Base-by-base conservation (phyloP, 2,113 vertebrate genomes). In the Nestor notabilis region DNA sequence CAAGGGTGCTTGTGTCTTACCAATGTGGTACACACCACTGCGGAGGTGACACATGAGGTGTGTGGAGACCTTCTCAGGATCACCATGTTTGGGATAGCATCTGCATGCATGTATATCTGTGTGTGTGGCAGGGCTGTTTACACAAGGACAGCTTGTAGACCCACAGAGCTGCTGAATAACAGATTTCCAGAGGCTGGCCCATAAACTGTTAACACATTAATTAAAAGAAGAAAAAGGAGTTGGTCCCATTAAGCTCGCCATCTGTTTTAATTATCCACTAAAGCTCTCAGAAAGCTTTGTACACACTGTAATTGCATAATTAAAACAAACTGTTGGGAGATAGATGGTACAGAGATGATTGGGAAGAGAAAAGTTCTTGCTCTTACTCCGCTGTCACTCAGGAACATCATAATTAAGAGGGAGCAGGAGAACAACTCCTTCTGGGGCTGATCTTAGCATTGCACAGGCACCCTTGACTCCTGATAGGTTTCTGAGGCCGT, bases 181-280 rank as follows among this genome's bases (percentile, higher is more conserved):
- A 77, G 49, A 41, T 75, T 78, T 65, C 53, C 82, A 65, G 27
- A 6, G 92, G 63, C 92, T 47, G 77, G 76, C 55, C 91, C 55
- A 5, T 44, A 11, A 89, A 89, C 83, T 93, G 60, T 93, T 90
- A 90, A 92, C 86, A 71, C 85, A 41, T 96, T 90, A 96, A 96
- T 97, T 96, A 94, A 82, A 84, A 94, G 93, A 83, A 96, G 95
- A 94, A 87, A 78, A 79, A 93, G 87, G 87, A 91, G 81, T 69
- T 4, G 82, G 87, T 88, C 84, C 90, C 92, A 94, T 96, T 89
- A 94, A 96, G 79, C 69, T 95, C 90, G 29, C 90, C 95, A 92
- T 93, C 92, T 96, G 95, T 78, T 96, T 96, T 96, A 96, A 95
- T 96, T 81, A 94, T 3, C 80, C 92, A 49, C 83, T 81, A 29